These are phyloP conservation scores for Petromus typicus DNA, from an alignment of 2,113 vertebrate species.

Conservation along the genomic window DNA sequence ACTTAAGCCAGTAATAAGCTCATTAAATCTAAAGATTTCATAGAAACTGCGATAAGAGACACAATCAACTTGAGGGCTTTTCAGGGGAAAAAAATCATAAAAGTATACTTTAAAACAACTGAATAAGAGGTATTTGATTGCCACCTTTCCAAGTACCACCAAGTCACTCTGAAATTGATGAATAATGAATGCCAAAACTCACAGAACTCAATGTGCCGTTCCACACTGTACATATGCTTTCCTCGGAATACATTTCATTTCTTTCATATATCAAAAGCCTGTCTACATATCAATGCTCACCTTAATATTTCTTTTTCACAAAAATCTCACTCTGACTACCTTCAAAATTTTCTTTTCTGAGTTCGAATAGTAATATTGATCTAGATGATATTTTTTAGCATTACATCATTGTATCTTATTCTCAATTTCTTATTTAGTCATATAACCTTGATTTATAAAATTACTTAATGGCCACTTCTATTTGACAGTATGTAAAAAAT, in stretches of 20 bases:
- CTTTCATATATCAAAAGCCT: constrained; percentile 51
- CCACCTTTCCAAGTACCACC: constrained; percentile 53
- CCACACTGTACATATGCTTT: background rate
- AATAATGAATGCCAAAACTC: constrained; percentile 39
- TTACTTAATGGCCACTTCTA: constrained; percentile 4
- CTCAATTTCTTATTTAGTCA: background rate
- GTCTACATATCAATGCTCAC: background rate
- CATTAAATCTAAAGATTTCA: constrained; percentile 83
- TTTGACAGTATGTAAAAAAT: background rate
- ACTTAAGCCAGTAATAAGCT: constrained; percentile 81
- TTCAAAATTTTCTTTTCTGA: constrained; percentile 9
- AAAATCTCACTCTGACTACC: constrained; percentile 26
- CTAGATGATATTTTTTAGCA: background rate
- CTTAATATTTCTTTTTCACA: constrained; percentile 11
- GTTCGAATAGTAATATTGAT: background rate
- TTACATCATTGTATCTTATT: constrained; percentile 11
- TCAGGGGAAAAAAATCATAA: constrained; percentile 63
- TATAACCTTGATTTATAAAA: background rate
- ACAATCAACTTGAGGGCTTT: constrained; percentile 81
- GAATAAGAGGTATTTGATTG: constrained; percentile 71
- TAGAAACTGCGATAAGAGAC: constrained; percentile 77
- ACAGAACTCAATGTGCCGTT: constrained; percentile 1
- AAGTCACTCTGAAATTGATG: constrained; percentile 60
- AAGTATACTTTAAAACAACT: constrained; percentile 76
- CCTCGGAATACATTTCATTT: background rate